Evolutionary conservation across 2,797 vertebrate genomes (phyloP), one percentile per base, ranked within the genome.

Genomic region (Acanthopagrus latus): DNA sequence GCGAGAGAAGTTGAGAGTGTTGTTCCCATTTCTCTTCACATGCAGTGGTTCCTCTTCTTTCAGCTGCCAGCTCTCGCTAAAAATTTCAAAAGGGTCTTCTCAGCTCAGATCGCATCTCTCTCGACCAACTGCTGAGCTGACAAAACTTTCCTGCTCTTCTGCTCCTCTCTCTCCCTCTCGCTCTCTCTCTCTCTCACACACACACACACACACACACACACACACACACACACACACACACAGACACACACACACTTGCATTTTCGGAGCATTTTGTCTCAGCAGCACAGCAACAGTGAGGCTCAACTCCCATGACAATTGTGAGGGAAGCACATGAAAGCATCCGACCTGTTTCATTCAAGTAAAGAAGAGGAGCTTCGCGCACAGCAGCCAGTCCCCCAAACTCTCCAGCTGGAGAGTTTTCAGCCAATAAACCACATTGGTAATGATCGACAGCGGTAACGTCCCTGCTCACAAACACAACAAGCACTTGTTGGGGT

Each of bases 41-140:
- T 54, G 64, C 74, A 54, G 18, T 9, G 59, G 23, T 38, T 74
- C 62, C 20, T 48, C 48, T 43, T 59, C 68, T 72, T 67, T 76
- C 59, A 62, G 65, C 81, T 66, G 77, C 82, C 80, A 74, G 46
- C 74, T 80, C 50, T 70, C 14, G n/a, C 77, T 71, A 70, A 78
- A 72, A 76, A 4, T 64, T 76, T 82, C 71, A 80, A 80, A 88
- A 76, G 63, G 63, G 56, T 73, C 69, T 77, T 72, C 69, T 47
- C 50, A 0, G 48, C 74, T 80, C 78, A 47, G 67, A 80, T 88
- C 76, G 21, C 71, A 86, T 79, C 59, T 64, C 74, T 83, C 60
- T 63, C 50, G n/a, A 86, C 82, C 84, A 60, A 86, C 84, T 81
- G 83, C 88, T 87, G 87, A 86, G 87, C 78, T 67, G 72, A 91